Base-by-base conservation (phyloP, 30 jellyfish, hydroid and myxozoan species). In the Chrysaora quinquecirrha region DNA sequence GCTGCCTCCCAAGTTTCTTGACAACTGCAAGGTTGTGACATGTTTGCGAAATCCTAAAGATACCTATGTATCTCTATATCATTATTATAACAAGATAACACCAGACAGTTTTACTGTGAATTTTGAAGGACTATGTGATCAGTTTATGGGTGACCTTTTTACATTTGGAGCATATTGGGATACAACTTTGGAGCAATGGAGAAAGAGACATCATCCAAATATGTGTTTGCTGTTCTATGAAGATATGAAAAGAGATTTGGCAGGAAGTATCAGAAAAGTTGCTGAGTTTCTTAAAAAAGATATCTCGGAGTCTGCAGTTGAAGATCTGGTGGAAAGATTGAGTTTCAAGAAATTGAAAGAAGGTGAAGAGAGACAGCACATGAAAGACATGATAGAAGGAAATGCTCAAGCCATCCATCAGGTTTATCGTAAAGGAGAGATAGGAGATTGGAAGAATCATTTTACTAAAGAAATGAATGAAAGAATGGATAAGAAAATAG, bases 381-480 rank as follows among this genome's bases (percentile, higher is more conserved):
- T 24, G 89, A 78, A 14, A 22, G 30, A 23, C 30, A 78, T 16
- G 89, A 78, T 6, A 20, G 25, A 11, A 18, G 11, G 1, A 16
- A 6, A 43, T 16, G 16, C 12, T 43, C 12, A 43, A 9, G 16
- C 58, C 9, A 16, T 16, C 12, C 9, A 30, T 69, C 22, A 30
- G 38, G 64, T 30, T 29, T 63, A 46, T 24, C 20, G 81, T 46
- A 78, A 78, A 48, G 90, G 90, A 2, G 83, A 80, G 30, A 76
- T 80, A 18, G 90, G 90, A 33, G 84, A 80, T 68, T 66, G 90
- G 90, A 80, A 80, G 50, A 80, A 80, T 43, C 49, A 80, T 71
- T 80, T 80, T 80, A 80, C 90, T 21, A 83, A 80, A 18, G 90
- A 80, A 21, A 80, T 80, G 90, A 80, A 66, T 52, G 30, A 25